Conservation (phyloP, 2,113 vertebrate species). For the Acrocephalus arundinaceus region DNA sequence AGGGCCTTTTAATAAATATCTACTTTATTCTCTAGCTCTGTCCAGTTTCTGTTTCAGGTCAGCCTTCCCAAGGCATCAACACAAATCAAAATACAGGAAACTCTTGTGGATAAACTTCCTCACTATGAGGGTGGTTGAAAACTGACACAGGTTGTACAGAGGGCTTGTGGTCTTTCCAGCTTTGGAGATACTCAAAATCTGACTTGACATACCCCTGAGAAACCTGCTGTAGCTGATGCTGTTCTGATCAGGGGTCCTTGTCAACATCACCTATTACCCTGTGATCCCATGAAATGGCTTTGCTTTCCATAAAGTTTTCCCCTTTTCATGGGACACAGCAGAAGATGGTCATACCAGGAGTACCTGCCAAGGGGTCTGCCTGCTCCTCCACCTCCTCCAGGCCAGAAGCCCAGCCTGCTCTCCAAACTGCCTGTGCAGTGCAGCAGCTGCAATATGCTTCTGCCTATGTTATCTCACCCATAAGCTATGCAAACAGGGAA, state of each 20-base stretch:
- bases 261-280: neutral
- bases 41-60: too few relatives aligned
- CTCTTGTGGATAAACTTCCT: neutral
- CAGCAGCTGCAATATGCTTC: neutral
- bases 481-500: neutral
- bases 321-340: fast-evolving
- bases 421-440: neutral
- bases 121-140: neutral
- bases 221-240: neutral
- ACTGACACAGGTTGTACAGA: neutral
- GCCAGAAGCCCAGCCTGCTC: neutral
- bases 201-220: neutral
- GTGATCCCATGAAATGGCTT: neutral
- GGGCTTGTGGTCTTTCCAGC: neutral
- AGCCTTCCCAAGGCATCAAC: too few relatives aligned
- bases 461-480: neutral
- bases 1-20: too few relatives aligned
- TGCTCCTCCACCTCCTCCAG: neutral
- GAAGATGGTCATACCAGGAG: fast-evolving
- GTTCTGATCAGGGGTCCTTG: neutral
- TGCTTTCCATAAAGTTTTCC: neutral
- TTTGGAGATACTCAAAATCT: neutral
- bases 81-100: neutral
- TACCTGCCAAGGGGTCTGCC: neutral
- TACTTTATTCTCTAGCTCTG: too few relatives aligned